Evolutionary conservation across 2,888 invertebrate genomes (phyloP).

Genomic region (Tinea semifulvella): DNA sequence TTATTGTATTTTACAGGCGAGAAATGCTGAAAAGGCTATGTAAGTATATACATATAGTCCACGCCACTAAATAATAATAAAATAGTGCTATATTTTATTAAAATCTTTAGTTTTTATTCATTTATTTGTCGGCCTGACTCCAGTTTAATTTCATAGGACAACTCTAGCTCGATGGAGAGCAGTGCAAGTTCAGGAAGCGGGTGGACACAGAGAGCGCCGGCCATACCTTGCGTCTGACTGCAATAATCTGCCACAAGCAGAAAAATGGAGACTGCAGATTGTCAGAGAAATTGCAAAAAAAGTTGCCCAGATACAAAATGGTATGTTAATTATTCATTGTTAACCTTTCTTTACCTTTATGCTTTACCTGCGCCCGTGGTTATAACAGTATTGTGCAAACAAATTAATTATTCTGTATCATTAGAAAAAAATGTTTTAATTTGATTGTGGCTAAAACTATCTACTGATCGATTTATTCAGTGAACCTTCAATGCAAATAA

Average conservation of each 20-base stretch:
- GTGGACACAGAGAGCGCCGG: constrained; percentile 85
- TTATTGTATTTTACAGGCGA: constrained; percentile 86
- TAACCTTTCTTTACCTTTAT: too few relatives aligned
- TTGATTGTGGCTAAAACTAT: too few relatives aligned
- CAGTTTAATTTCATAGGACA: constrained; percentile 72
- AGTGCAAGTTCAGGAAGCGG: constrained; percentile 91
- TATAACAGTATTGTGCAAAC: too few relatives aligned
- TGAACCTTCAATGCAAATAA: too few relatives aligned
- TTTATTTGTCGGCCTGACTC: constrained; percentile 15
- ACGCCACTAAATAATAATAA: too few relatives aligned
- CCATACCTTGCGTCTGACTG: constrained; percentile 97
- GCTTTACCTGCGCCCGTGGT: too few relatives aligned
- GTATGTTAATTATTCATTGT: constrained; percentile 38
- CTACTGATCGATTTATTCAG: too few relatives aligned
- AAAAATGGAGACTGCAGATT: constrained; percentile 97
- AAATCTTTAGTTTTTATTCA: constrained; percentile 14
- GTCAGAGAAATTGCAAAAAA: constrained; percentile 97
- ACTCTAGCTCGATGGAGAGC: constrained; percentile 98
- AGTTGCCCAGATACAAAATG: constrained; percentile 99
- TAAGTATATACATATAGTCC: constrained; percentile 61
- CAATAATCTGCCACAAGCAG: constrained; percentile 88
- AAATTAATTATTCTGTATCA: too few relatives aligned
- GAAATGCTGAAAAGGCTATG: constrained; percentile 98
- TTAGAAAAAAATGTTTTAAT: too few relatives aligned
- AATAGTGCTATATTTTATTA: too few relatives aligned